Percentiles rank a stretch among this genome's conserved stretches.
These are phyloP conservation scores for Gnathonemus echidnorhynchus DNA, from an alignment of 2,113 vertebrate genomes.

Conservation along the genomic window DNA sequence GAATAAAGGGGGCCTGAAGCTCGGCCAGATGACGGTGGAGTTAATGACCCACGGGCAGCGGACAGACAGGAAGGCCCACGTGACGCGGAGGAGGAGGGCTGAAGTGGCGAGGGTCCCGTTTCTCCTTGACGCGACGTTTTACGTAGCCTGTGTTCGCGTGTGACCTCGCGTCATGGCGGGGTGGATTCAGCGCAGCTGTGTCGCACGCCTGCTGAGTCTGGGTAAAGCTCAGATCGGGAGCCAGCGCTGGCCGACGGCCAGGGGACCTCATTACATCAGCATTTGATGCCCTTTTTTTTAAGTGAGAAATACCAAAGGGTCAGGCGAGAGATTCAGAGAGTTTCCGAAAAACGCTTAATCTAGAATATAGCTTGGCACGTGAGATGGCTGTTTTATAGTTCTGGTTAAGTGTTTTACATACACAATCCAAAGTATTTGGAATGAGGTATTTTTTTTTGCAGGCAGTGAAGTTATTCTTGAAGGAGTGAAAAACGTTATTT, in stretches of 20 bases:
- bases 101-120: background rate
- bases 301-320: constrained; percentile 20
- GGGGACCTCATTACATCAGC: constrained; percentile 46
- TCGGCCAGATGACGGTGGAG: background rate
- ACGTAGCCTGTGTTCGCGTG: background rate
- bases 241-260: constrained; percentile 41
- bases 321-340: background rate
- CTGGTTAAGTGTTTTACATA: constrained; percentile 48
- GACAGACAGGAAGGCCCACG: background rate
- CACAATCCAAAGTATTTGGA: constrained; percentile 28
- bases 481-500: background rate
- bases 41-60: background rate
- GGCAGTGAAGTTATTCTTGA: background rate
- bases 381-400: constrained; percentile 31
- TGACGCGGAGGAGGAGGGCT: background rate
- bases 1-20: background rate
- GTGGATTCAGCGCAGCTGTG: background rate
- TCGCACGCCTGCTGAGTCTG: constrained; percentile 14
- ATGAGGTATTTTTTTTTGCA: constrained; percentile 44
- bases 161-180: background rate
- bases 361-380: constrained; percentile 33
- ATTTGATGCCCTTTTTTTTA: constrained; percentile 53
- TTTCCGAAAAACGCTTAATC: constrained; percentile 36
- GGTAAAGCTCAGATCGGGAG: constrained; percentile 33
- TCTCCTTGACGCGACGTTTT: background rate